A percentile compares a stretch with the other conserved stretches of the same genome.
Evolutionary conservation across 2,888 invertebrate genomes (phyloP).

Genomic region (Chrysomela aeneicollis): DNA sequence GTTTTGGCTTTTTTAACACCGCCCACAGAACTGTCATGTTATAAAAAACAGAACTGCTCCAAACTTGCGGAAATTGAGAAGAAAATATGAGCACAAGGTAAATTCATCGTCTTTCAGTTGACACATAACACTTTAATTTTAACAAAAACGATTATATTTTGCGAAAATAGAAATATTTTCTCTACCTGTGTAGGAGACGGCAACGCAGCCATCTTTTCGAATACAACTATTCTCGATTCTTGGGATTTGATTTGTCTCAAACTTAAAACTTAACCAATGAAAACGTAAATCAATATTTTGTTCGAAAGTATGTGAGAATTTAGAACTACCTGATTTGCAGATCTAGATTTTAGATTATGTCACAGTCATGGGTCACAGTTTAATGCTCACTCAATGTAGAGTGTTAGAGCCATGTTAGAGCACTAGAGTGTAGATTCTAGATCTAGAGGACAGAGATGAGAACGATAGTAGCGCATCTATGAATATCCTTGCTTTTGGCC

Average conservation of each 20-base stretch:
- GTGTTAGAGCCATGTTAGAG: too few relatives aligned
- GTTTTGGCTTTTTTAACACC: conserved; percentile 46
- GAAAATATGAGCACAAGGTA: not conserved
- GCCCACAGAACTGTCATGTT: conserved; percentile 51
- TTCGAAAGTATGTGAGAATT: conserved; percentile 3
- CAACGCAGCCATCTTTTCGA: conserved; percentile 82
- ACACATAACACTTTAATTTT: not conserved
- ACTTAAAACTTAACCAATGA: conserved; percentile 50
- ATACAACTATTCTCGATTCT: conserved; percentile 50
- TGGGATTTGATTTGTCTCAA: conserved; percentile 46
- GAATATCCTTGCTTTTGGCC: too few relatives aligned
- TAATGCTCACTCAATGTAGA: too few relatives aligned
- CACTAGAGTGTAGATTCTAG: too few relatives aligned
- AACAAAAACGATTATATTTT: not conserved
- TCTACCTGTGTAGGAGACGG: conserved; percentile 84
- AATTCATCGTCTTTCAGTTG: not conserved
- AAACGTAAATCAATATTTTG: conserved; percentile 53
- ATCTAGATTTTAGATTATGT: too few relatives aligned
- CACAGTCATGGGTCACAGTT: too few relatives aligned
- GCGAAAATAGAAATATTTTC: conserved; percentile 40
- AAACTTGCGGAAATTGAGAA: not conserved
- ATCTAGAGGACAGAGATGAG: too few relatives aligned
- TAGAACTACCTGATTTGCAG: too few relatives aligned
- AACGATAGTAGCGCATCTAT: too few relatives aligned
- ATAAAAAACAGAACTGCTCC: not conserved